Evolutionary conservation across 2,113 vertebrate species (phyloP), one percentile per base, ranked within the genome.

Genomic region (Vidua macroura): DNA sequence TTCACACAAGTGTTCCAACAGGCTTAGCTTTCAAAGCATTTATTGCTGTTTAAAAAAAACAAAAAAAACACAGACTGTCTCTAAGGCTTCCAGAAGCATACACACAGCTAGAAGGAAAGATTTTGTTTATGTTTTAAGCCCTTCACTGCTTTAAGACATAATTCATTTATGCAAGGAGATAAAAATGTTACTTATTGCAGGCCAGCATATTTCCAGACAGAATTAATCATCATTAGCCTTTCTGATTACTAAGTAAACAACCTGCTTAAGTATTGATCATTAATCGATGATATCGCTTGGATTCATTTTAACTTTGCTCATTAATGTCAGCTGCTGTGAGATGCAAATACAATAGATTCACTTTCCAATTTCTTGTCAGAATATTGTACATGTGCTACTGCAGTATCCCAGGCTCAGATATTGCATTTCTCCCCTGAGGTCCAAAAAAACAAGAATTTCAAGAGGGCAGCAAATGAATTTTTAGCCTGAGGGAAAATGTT

Each of bases 401-500:
- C 82, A 69, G 83, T 80, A 80, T 66, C 39, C 55, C 68, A n/a
- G 69, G 60, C 73, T 88, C 77, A 76, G 62, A 88, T 86, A 94
- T 88, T 92, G 53, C 73, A 35, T 83, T 84, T 43, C 41, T 90
- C 86, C 83, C 86, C 55, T 35, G 80, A 52, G 92, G 44, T 70
- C 35, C 74, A 85, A 64, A 56, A 58, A 58, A 90, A 66, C 30
- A 93, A 90, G 69, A 88, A 88, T 92, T 97, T 94, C 68, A 81
- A 78, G 76, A 94, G 95, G 81, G 41, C 69, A 92, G 83, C 82
- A 95, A 94, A 97, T 95, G 20, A 84, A 91, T 95, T 95, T 82
- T 62, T 92, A 81, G 48, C 95, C 91, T 83, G 74, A 77, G 88
- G 86, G 95, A 94, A 94, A 92, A 83, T 15, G 17, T 49, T 87